These are phyloP conservation scores for Parotocinclus haroldoi DNA, from an alignment of 2,797 vertebrate species.

Conservation along the genomic window DNA sequence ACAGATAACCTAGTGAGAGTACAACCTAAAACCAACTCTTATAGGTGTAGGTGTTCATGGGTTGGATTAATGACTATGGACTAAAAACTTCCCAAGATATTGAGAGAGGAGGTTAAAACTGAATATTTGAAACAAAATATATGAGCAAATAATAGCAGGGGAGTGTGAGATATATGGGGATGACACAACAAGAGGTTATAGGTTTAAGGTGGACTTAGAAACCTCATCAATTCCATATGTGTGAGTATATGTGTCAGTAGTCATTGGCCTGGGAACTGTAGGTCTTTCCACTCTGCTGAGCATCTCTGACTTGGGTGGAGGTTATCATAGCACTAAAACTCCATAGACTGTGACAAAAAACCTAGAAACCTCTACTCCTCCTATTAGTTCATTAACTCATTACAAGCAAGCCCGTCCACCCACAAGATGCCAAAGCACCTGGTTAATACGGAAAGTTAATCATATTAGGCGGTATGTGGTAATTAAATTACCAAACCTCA, in stretches of 20 bases:
- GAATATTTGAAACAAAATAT: constrained; percentile 15
- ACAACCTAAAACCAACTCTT: too few species aligned
- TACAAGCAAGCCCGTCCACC: constrained; percentile 7
- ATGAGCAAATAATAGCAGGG: not conserved
- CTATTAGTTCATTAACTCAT: constrained; percentile 48
- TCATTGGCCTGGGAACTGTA: constrained; percentile 32
- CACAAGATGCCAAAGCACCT: not conserved
- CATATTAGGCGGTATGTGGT: too few species aligned
- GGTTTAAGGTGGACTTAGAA: constrained; percentile 31
- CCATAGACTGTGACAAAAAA: constrained; percentile 40
- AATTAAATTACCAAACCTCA: too few species aligned
- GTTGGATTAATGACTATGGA: constrained; percentile 7
- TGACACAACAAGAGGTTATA: constrained; percentile 24
- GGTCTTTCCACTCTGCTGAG: constrained; percentile 39
- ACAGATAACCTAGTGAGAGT: too few species aligned
- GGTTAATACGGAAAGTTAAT: not conserved
- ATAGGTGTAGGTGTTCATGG: too few species aligned
- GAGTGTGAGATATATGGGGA: constrained; percentile 3
- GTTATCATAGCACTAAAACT: constrained; percentile 33
- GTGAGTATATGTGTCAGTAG: constrained; percentile 5
- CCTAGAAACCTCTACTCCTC: constrained; percentile 23
- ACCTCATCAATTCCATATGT: constrained; percentile 42
- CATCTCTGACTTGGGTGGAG: constrained; percentile 16
- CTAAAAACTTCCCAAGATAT: constrained; percentile 21
- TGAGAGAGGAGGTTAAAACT: constrained; percentile 23